These are phyloP conservation scores for Gobiocypris rarus DNA, from an alignment of 2,113 vertebrate genomes.

Conservation along the genomic window DNA sequence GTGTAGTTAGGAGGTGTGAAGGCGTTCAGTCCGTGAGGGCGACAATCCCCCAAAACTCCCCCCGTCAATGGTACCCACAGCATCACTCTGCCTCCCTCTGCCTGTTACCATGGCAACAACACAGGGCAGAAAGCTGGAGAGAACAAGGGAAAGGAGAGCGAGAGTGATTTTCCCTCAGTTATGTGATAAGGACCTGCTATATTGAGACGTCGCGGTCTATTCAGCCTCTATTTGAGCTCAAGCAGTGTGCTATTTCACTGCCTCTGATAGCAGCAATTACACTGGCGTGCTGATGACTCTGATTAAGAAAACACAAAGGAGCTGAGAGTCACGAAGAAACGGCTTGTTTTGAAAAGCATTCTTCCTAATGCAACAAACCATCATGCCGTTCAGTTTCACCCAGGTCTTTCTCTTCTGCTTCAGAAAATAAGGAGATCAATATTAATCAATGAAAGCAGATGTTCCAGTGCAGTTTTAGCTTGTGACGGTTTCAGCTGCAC, in stretches of 20 bases:
- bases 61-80: constrained; percentile 45
- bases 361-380: not conserved
- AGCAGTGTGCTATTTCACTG: not conserved
- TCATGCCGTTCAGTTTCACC: not conserved
- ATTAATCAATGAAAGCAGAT: not conserved
- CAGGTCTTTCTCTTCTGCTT: not conserved
- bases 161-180: constrained; percentile 8
- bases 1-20: not conserved
- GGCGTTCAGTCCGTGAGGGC: not conserved
- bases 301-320: constrained; percentile 4
- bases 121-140: constrained; percentile 65
- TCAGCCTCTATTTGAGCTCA: constrained; percentile 14
- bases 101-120: constrained; percentile 79
- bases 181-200: constrained; percentile 42
- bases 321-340: not conserved
- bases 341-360: not conserved
- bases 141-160: constrained; percentile 53
- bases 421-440: not conserved
- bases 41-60: constrained; percentile 44
- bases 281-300: not conserved
- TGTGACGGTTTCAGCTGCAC: not conserved
- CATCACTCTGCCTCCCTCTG: constrained; percentile 65
- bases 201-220: constrained; percentile 3
- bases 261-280: constrained; percentile 31
- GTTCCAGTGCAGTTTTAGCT: not conserved